A percentile compares a stretch with the other conserved stretches of the same genome.
These are phyloP conservation scores for Amphipyra tragopoginis DNA, from an alignment of 2,888 invertebrate genomes.

Conservation along the genomic window DNA sequence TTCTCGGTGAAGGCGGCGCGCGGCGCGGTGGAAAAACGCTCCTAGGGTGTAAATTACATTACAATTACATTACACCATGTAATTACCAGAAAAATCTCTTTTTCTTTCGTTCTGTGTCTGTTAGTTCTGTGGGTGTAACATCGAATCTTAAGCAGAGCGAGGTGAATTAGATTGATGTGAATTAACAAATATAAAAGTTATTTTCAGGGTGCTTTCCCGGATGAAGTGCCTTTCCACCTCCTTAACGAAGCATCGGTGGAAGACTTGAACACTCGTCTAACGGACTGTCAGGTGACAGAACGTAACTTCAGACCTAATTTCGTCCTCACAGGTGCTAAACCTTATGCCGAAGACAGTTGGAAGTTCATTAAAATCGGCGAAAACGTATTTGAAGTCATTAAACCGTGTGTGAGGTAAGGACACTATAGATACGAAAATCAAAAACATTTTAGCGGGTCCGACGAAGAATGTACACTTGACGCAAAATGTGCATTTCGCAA, in stretches of 20 bases:
- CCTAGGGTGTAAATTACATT: too few species aligned
- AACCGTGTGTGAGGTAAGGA: slow-evolving; percentile 91
- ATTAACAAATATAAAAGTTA: not conserved
- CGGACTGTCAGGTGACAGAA: slow-evolving; percentile 80
- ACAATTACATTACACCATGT: too few species aligned
- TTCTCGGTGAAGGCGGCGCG: too few species aligned
- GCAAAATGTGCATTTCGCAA: too few species aligned
- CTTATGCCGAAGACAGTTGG: slow-evolving; percentile 93
- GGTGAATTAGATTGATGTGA: too few species aligned
- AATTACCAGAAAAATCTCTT: too few species aligned
- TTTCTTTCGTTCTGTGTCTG: too few species aligned
- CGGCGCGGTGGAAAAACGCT: too few species aligned
- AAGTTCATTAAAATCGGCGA: slow-evolving; percentile 92
- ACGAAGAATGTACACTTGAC: too few species aligned
- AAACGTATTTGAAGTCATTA: slow-evolving; percentile 91
- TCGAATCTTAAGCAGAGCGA: too few species aligned
- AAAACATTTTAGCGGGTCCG: too few species aligned
- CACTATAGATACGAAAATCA: not conserved
- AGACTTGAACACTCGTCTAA: slow-evolving; percentile 91
- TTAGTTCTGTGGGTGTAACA: too few species aligned
- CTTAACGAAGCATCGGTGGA: slow-evolving; percentile 92
- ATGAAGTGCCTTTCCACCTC: slow-evolving; percentile 92
- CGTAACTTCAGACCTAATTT: slow-evolving; percentile 93
- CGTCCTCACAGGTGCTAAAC: slow-evolving; percentile 88
- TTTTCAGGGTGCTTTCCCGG: slow-evolving; percentile 91